Evolutionary conservation across 2,888 invertebrate genomes (phyloP).

Genomic region (Erebia ligea): DNA sequence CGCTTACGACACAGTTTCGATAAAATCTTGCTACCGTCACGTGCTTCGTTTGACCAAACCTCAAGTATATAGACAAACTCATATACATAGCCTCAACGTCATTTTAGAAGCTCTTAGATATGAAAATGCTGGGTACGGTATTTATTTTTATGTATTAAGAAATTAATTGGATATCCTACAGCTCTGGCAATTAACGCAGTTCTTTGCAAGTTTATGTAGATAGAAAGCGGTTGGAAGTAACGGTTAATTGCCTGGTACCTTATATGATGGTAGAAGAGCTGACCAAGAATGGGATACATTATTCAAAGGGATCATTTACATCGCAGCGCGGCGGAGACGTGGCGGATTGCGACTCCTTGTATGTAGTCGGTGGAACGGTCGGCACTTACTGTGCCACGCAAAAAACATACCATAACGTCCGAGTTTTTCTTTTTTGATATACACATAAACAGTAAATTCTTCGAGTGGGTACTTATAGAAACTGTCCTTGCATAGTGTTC

Average conservation of each 20-base stretch:
- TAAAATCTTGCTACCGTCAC: background rate
- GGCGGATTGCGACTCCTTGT: slow-evolving; percentile 74
- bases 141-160: slow-evolving; percentile 4
- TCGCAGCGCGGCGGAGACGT: slow-evolving; percentile 70
- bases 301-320: slow-evolving; percentile 82
- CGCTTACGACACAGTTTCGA: no score
- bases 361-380: slow-evolving; percentile 65
- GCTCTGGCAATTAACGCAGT: slow-evolving; percentile 48
- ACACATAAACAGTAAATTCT: slow-evolving; percentile 48
- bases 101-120: background rate
- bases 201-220: slow-evolving; percentile 57
- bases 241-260: slow-evolving; percentile 74
- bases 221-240: slow-evolving; percentile 70
- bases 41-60: background rate
- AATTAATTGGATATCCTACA: slow-evolving; percentile 32
- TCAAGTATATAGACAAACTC: background rate
- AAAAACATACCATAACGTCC: slow-evolving; percentile 74
- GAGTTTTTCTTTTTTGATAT: slow-evolving; percentile 68
- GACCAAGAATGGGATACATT: slow-evolving; percentile 78
- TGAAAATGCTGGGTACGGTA: no score
- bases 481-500: slow-evolving; percentile 48
- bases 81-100: background rate
- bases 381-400: slow-evolving; percentile 63
- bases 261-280: slow-evolving; percentile 71
- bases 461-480: slow-evolving; percentile 45